Evolutionary conservation across 2,888 invertebrate species (phyloP), one percentile per base, ranked within the genome.

Genomic region (Atethmia centrago): DNA sequence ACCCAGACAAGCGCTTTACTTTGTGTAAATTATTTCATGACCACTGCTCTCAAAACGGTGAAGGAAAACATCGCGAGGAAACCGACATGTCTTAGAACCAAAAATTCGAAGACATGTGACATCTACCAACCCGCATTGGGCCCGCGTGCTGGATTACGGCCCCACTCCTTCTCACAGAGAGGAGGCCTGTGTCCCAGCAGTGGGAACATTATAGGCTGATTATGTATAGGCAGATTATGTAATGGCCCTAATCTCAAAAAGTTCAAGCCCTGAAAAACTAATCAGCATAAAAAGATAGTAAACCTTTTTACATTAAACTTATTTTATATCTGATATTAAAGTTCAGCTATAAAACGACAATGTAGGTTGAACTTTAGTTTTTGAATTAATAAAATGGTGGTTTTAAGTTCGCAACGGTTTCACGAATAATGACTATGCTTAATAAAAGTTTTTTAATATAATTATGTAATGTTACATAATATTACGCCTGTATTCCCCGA

Each of bases 281-380:
- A 78, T 79, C 74, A 64, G 36, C 80, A 74, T 80, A 80, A 74
- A 78, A 76, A 64, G 0, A 73, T 64, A 58, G 42, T 28, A 53
- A 53, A 55, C 76, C 42, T 71, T 76, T 74, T 64, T 64, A 58
- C 25, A 64, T 64, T 53, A 58, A 67, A 74, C 74, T 64, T 53
- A 73, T 53, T 78, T 78, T 25, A 40, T 77, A 19, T 21, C n/a
- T 31, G 31, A 63, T 58, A 47, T 64, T 58, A 64, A 74, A 68
- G 53, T 67, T 80, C 4, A 40, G 55, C 45, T 40, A 56, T 79
- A 74, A 74, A 78, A 80, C n/a, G 28, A 67, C 63, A 67, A 53
- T 59, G 63, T 53, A 55, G 0, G 63, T 53, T 51, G 0, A 49
- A 42, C 53, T 49, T 74, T 55, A 61, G 55, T 74, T 79, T 68